Evolutionary conservation across 2,113 vertebrate species (phyloP), one percentile per base, ranked within the genome.

Genomic region (Chaenogobius annularis): DNA sequence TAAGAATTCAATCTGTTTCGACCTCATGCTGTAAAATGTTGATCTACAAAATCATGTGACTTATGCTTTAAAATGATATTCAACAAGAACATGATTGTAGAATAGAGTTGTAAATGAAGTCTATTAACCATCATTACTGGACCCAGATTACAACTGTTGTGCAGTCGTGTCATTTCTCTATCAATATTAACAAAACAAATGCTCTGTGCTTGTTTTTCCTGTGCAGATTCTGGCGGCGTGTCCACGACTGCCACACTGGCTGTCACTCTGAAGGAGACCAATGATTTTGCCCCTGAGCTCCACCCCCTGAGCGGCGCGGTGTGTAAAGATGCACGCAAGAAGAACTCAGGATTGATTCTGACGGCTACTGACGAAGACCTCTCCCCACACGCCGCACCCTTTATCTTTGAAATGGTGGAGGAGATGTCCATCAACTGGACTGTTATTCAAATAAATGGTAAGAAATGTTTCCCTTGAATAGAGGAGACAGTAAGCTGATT

Each of bases 251-350:
- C 95, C 37, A 94, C 93, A 1, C 85, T 98, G 71, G 93, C 91
- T 48, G 92, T 99, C 20, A 93, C 93, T 56, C 94, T 99, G 80
- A 81, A 92, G 85, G 96, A 98, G 80, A 96, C 95, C 82, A 99
- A 99, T 5, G 96, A 98, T 92, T 96, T 95, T 7, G 82, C 95
- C 0, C 97, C 97, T 0, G 78, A 87, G 61, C 91, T 98, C 68
- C 70, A 85, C 23, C 93, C 89, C 0, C 75, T 64, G 0, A 79
- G 80, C 0, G 90, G 90, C 3, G 87, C 81, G 6, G 68, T 98
- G 40, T 99, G 97, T 77, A 90, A 82, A 3, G 69, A 82, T 11
- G 77, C 90, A 0, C 81, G 85, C 0, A 82, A 66, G 0, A 80
- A 50, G 0, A 78, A 75, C 0, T 69, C 91, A 0, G 93, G 89